Conservation (phyloP, 2,888 invertebrate genomes). For the Uloborus plumipes region DNA sequence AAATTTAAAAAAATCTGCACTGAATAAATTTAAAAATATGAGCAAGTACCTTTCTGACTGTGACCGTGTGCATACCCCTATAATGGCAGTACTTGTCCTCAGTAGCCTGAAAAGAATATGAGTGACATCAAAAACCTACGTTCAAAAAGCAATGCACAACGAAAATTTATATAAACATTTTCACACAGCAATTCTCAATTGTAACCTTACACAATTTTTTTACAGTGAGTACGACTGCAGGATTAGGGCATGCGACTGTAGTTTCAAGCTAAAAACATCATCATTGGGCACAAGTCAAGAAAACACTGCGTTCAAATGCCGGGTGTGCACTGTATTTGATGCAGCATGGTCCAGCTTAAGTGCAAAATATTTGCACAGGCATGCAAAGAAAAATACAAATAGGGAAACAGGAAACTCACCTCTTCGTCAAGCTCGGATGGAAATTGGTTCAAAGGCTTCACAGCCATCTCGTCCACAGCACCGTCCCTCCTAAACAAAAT, state of each 20-base stretch:
- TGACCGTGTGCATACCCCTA: constrained; percentile 84
- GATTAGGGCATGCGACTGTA: too few relatives aligned
- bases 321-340: background rate
- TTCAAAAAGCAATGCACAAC: background rate
- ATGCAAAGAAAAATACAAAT: too few relatives aligned
- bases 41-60: constrained; percentile 83
- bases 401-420: constrained; percentile 72
- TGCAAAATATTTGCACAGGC: too few relatives aligned
- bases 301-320: too few relatives aligned
- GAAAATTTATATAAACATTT: too few relatives aligned
- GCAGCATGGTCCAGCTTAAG: background rate
- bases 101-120: constrained; percentile 75
- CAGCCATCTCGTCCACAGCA: constrained; percentile 86
- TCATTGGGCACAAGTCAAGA: too few relatives aligned
- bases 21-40: constrained; percentile 64
- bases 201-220: too few relatives aligned
- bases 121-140: background rate
- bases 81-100: constrained; percentile 81
- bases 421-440: constrained; percentile 87
- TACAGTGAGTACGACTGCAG: too few relatives aligned
- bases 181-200: too few relatives aligned
- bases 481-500: constrained; percentile 76
- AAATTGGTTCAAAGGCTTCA: constrained; percentile 88
- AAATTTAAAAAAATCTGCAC: background rate
- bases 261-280: too few relatives aligned